phyloP scores from a whole-genome alignment of 2,113 vertebrate species.

The Megaceryle torquata region DNA sequence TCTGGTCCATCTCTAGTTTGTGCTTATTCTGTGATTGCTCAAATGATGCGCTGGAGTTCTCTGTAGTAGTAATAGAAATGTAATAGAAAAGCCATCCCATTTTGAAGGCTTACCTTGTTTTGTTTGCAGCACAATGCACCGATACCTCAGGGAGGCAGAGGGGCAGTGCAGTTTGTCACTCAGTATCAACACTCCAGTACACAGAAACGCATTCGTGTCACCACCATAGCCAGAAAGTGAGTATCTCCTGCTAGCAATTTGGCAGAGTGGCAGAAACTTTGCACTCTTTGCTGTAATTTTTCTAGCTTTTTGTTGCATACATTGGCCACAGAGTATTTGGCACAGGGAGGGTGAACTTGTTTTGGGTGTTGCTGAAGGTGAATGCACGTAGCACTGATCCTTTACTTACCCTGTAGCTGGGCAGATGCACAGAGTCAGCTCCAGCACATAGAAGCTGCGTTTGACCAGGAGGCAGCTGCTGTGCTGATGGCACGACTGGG shows the following conservation, averaged over 20 bases:
- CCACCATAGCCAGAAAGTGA: constrained; percentile 95
- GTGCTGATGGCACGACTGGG: constrained; percentile 95
- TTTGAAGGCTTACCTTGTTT: background rate
- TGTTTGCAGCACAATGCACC: constrained; percentile 89
- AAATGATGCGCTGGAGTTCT: background rate
- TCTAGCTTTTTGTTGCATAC: background rate
- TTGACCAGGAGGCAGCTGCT: constrained; percentile 93
- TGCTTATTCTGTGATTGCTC: background rate
- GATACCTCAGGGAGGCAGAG: constrained; percentile 91
- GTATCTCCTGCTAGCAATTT: background rate
- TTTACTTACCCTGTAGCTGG: constrained; percentile 79
- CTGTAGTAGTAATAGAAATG: too few relatives aligned
- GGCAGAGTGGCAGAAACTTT: background rate
- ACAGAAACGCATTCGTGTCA: constrained; percentile 90
- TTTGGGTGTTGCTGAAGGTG: background rate
- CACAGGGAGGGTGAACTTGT: background rate
- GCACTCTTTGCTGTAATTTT: background rate
- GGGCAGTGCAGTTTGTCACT: constrained; percentile 92
- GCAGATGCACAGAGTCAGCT: constrained; percentile 95
- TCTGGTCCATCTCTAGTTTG: background rate
- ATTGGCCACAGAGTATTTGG: background rate
- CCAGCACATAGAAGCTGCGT: constrained; percentile 93
- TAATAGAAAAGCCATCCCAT: background rate
- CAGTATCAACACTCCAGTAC: constrained; percentile 94
- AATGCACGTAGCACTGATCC: background rate